Percentiles rank a stretch among this genome's conserved stretches.
phyloP scores from a whole-genome alignment of 2,888 invertebrate species.

The Melieria crassipennis region DNA sequence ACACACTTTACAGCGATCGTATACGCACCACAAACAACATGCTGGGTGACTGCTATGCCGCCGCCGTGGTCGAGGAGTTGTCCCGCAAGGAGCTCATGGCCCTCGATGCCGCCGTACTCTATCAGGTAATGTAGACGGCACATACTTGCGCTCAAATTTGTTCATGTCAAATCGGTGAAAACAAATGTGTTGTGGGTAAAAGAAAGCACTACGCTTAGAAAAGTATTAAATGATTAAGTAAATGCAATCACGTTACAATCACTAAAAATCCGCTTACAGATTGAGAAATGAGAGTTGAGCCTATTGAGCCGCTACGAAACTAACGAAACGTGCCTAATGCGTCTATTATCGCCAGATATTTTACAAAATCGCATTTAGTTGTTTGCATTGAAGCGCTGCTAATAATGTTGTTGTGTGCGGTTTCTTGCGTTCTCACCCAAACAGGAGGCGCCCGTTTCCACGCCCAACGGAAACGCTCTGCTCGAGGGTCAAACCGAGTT shows the following conservation, averaged over 20 bases:
- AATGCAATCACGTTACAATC: constrained; percentile 30
- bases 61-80: constrained; percentile 84
- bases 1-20: constrained; percentile 73
- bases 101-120: constrained; percentile 73
- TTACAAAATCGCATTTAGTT: constrained; percentile 5
- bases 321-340: background rate
- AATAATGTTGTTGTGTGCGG: constrained; percentile 31
- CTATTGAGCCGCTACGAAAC: background rate
- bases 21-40: constrained; percentile 89
- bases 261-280: constrained; percentile 49
- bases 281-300: background rate
- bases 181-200: background rate
- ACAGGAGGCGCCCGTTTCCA: constrained; percentile 66
- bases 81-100: constrained; percentile 85
- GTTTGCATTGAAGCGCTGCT: constrained; percentile 25
- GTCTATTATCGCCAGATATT: constrained; percentile 17
- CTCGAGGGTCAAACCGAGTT: constrained; percentile 67
- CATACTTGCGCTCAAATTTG: background rate
- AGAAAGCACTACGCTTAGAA: background rate
- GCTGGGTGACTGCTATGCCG: constrained; percentile 87
- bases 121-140: constrained; percentile 65
- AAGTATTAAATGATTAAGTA: background rate
- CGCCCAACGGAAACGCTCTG: constrained; percentile 67
- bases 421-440: constrained; percentile 43
- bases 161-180: constrained; percentile 1